Evolutionary conservation across 2,113 vertebrate species (phyloP).

Genomic region (Clarias macrocephalus): DNA sequence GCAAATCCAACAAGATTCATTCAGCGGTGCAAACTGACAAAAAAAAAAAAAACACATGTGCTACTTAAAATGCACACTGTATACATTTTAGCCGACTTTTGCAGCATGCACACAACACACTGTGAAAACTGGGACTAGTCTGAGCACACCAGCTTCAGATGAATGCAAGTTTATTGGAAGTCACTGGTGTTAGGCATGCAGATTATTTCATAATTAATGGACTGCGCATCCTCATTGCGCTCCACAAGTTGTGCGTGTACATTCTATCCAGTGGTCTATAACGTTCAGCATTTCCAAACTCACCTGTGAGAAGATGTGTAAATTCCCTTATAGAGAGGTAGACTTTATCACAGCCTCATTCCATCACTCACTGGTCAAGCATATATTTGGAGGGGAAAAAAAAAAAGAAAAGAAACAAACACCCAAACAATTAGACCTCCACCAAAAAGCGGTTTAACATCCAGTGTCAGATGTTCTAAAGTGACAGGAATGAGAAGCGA

Average conservation of each 20-base stretch:
- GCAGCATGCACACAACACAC: neutral
- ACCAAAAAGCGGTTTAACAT: neutral
- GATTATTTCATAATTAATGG: neutral
- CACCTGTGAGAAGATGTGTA: slow-evolving; percentile 27
- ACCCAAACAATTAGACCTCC: neutral
- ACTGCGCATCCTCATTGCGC: neutral
- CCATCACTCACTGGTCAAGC: neutral
- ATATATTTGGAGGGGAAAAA: neutral
- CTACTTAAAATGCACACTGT: neutral
- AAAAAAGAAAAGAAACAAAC: neutral
- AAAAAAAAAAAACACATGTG: neutral
- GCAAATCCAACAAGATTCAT: neutral
- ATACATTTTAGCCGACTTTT: neutral
- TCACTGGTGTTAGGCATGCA: neutral
- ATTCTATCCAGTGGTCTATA: neutral
- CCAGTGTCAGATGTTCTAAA: slow-evolving; percentile 30
- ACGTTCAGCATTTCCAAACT: neutral
- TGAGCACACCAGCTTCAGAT: neutral
- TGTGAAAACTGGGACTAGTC: neutral
- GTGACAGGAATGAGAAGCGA: slow-evolving; percentile 22
- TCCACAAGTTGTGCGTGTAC: neutral
- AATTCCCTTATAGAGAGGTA: neutral
- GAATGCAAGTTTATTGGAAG: neutral
- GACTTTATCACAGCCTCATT: slow-evolving; percentile 21
- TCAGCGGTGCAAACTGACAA: neutral